phyloP scores from a whole-genome alignment of 2,113 vertebrate species.

The Atrichornis clamosus region DNA sequence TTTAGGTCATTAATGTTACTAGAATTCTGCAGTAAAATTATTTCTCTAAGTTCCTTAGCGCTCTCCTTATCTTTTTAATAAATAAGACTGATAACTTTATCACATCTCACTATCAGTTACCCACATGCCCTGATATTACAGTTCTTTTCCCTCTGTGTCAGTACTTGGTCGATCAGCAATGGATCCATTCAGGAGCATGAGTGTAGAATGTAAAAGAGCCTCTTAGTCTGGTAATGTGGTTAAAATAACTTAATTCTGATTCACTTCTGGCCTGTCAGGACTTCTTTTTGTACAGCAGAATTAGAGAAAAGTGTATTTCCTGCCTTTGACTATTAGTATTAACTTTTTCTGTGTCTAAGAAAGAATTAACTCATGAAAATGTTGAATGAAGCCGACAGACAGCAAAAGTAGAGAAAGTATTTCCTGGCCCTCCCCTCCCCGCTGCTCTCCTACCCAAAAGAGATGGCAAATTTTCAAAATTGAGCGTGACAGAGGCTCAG shows the following conservation, averaged over 20 bases:
- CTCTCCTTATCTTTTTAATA: background rate
- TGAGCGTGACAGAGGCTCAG: background rate
- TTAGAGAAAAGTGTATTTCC: background rate
- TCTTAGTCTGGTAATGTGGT: background rate
- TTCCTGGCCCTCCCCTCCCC: background rate
- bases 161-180: background rate
- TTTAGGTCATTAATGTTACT: background rate
- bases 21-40: background rate
- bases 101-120: background rate
- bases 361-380: background rate
- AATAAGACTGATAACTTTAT: background rate
- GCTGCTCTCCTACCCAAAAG: background rate
- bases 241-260: background rate
- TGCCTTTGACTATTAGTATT: background rate
- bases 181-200: background rate
- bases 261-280: background rate
- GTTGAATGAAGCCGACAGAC: background rate
- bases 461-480: background rate
- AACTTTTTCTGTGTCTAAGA: background rate
- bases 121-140: background rate
- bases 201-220: background rate
- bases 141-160: background rate
- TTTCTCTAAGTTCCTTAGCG: background rate
- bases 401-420: background rate
- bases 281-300: background rate